Evolutionary conservation across 2,113 vertebrate genomes (phyloP).

Genomic region (Phrynosoma platyrhinos): DNA sequence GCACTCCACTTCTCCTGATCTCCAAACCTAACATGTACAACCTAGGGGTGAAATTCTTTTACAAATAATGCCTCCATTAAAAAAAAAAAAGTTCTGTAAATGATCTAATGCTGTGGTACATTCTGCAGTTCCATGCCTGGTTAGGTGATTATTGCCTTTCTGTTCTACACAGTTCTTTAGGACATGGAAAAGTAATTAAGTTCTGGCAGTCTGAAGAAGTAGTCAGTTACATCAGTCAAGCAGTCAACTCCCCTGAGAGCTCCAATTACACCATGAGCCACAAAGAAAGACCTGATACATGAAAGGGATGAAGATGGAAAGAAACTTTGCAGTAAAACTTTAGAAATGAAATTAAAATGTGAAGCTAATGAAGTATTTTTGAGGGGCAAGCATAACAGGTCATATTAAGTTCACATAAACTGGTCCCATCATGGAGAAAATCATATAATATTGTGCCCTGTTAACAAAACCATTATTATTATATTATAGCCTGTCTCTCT

Average conservation of each 20-base stretch:
- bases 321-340: not conserved
- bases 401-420: not conserved
- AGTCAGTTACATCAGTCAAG: not conserved
- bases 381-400: not conserved
- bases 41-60: not conserved
- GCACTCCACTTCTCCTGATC: not conserved
- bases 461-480: not conserved
- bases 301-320: not conserved
- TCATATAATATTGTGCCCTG: not conserved
- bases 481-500: not conserved
- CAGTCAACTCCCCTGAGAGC: not conserved
- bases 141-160: not conserved
- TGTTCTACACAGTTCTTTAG: not conserved
- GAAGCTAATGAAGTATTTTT: not conserved
- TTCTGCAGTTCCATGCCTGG: not conserved
- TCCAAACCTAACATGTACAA: not conserved
- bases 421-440: not conserved
- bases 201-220: not conserved
- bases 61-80: not conserved
- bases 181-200: conserved; percentile 18
- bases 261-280: not conserved
- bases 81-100: not conserved
- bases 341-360: not conserved
- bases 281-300: not conserved
- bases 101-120: not conserved